These are phyloP conservation scores for Eudyptes chrysolophus DNA, from an alignment of 2,113 vertebrate species.

Conservation along the genomic window DNA sequence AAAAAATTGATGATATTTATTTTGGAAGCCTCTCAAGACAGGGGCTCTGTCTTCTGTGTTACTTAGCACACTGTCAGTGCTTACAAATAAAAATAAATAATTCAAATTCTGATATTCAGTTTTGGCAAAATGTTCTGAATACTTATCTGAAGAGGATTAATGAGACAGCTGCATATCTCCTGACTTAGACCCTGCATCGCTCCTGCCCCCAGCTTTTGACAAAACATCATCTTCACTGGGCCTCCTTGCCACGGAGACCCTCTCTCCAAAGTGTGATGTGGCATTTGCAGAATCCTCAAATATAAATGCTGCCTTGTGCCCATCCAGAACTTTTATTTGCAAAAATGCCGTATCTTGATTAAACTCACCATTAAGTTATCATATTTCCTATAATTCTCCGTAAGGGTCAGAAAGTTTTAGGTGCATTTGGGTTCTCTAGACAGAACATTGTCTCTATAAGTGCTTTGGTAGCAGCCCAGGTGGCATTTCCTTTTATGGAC, in stretches of 20 bases:
- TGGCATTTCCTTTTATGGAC: neutral
- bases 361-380: neutral
- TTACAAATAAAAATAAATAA: neutral
- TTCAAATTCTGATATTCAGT: neutral
- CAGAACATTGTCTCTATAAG: neutral
- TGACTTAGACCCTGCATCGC: neutral
- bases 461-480: neutral
- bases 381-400: neutral
- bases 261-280: neutral
- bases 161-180: neutral
- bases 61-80: neutral
- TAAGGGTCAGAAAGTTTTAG: neutral
- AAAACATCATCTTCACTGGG: neutral
- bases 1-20: neutral
- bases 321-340: neutral
- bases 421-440: neutral
- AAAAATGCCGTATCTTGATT: neutral
- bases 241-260: neutral
- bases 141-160: neutral
- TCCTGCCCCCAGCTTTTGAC: neutral
- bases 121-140: neutral
- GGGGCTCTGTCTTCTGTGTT: neutral
- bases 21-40: conserved; percentile 39
- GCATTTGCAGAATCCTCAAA: neutral
- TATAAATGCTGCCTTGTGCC: neutral